A percentile compares a stretch with the other conserved stretches of the same genome.
These are phyloP conservation scores for Dugesia japonica DNA, from an alignment of 2,888 invertebrate genomes.

Conservation along the genomic window DNA sequence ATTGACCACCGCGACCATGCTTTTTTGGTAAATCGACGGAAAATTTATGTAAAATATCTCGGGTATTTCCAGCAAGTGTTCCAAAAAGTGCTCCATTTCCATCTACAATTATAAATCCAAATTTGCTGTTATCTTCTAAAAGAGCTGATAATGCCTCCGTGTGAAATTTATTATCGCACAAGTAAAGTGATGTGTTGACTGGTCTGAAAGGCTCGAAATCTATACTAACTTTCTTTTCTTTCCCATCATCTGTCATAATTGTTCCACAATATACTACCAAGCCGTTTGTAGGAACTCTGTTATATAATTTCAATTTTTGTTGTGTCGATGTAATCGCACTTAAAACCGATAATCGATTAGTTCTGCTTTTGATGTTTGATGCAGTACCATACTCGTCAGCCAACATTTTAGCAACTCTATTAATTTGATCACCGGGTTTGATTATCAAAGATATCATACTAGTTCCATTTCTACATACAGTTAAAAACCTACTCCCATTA, in stretches of 20 bases:
- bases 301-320: conserved; percentile 91
- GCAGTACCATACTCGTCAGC: conserved; percentile 99
- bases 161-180: conserved; percentile 86
- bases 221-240: conserved; percentile 99
- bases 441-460: conserved; percentile 99
- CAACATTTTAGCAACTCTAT: conserved; percentile 96
- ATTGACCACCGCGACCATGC: conserved; percentile 97
- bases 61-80: conserved; percentile 80
- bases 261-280: conserved; percentile 99
- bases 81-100: conserved; percentile 98
- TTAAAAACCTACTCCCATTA: conserved; percentile 38
- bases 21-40: conserved; percentile 96
- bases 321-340: conserved; percentile 99
- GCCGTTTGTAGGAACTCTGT: conserved; percentile 98
- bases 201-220: conserved; percentile 99
- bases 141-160: conserved; percentile 73
- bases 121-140: conserved; percentile 94
- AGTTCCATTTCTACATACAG: conserved; percentile 71
- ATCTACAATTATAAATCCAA: conserved; percentile 99
- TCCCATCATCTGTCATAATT: conserved; percentile 97
- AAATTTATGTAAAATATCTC: conserved; percentile 83
- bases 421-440: conserved; percentile 98
- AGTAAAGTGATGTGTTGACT: conserved; percentile 92
- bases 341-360: conserved; percentile 89
- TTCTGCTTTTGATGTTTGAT: conserved; percentile 95